Evolutionary conservation across 1,140 invertebrate species (phyloP).

Genomic region (Leptestheria dahalacensis): DNA sequence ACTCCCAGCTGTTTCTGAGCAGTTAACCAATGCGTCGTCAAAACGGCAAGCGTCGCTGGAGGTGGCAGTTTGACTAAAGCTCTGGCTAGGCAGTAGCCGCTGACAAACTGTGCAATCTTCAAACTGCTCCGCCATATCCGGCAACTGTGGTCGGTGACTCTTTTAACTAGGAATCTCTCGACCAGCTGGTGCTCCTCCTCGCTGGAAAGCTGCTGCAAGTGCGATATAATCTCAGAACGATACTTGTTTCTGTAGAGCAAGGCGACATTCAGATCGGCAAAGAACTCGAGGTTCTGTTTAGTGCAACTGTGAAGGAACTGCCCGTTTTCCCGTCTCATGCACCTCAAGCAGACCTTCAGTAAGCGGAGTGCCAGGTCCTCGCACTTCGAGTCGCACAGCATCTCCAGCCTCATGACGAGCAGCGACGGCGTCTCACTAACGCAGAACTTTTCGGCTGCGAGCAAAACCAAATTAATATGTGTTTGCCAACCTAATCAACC

Average conservation of each 20-base stretch:
- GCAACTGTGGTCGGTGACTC: conserved; percentile 28
- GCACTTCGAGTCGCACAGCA: conserved; percentile 36
- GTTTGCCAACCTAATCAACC: background rate
- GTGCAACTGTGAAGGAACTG: background rate
- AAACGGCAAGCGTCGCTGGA: background rate
- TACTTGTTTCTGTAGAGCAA: conserved; percentile 35
- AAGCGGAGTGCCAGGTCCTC: conserved; percentile 38
- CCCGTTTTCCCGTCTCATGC: conserved; percentile 22
- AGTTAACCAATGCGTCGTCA: conserved; percentile 4
- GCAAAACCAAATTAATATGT: conserved; percentile 11
- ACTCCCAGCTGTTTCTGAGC: conserved; percentile 17
- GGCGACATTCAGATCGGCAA: conserved; percentile 37
- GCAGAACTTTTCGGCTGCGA: conserved; percentile 32
- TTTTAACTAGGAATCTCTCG: conserved; percentile 9
- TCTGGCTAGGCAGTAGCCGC: conserved; percentile 34
- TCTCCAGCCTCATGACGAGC: conserved; percentile 35
- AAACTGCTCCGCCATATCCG: conserved; percentile 35
- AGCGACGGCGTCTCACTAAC: conserved; percentile 35
- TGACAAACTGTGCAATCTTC: conserved; percentile 33
- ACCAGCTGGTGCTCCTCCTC: conserved; percentile 21
- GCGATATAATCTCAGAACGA: conserved; percentile 31
- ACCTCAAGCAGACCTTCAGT: conserved; percentile 33
- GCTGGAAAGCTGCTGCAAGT: conserved; percentile 29
- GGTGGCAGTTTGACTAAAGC: conserved; percentile 33
- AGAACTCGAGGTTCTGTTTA: conserved; percentile 19